Evolutionary conservation across 2,888 invertebrate species (phyloP).

Genomic region (Dromius quadrimaculatus): DNA sequence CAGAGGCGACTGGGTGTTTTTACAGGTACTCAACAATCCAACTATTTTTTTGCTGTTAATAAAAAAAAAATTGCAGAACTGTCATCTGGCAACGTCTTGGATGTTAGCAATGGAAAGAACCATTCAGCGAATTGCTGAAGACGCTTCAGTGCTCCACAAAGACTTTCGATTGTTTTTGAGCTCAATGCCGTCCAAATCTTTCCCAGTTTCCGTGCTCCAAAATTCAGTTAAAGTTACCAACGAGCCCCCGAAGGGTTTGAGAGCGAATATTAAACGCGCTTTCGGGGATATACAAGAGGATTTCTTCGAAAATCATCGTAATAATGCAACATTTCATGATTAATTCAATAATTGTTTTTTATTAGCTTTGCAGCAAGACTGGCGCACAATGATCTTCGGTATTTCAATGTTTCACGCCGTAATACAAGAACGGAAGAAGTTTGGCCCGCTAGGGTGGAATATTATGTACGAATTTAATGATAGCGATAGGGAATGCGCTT

Average conservation of each 20-base stretch:
- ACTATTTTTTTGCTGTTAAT: not conserved
- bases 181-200: slow-evolving; percentile 87
- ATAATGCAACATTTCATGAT: too few relatives aligned
- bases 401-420: slow-evolving; percentile 94
- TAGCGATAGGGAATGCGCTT: slow-evolving; percentile 90
- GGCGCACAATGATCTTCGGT: slow-evolving; percentile 83
- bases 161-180: slow-evolving; percentile 89
- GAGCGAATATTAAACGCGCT: slow-evolving; percentile 88
- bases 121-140: slow-evolving; percentile 78
- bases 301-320: slow-evolving; percentile 86
- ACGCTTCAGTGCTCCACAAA: slow-evolving; percentile 74
- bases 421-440: slow-evolving; percentile 92
- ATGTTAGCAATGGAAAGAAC: slow-evolving; percentile 86
- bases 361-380: slow-evolving; percentile 74
- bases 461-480: slow-evolving; percentile 94
- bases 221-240: slow-evolving; percentile 95
- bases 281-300: slow-evolving; percentile 81
- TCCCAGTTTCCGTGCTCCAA: slow-evolving; percentile 92
- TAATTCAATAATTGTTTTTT: not conserved
- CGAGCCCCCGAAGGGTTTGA: slow-evolving; percentile 92
- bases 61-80: slow-evolving; percentile 75
- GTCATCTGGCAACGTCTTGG: slow-evolving; percentile 94
- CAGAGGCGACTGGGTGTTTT: slow-evolving; percentile 89
- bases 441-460: slow-evolving; percentile 94
- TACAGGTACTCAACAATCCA: slow-evolving; percentile 74